Percentiles rank a stretch among this genome's conserved stretches.
These are phyloP conservation scores for Ceuthmochares aereus DNA, from an alignment of 2,113 vertebrate species.

Conservation along the genomic window DNA sequence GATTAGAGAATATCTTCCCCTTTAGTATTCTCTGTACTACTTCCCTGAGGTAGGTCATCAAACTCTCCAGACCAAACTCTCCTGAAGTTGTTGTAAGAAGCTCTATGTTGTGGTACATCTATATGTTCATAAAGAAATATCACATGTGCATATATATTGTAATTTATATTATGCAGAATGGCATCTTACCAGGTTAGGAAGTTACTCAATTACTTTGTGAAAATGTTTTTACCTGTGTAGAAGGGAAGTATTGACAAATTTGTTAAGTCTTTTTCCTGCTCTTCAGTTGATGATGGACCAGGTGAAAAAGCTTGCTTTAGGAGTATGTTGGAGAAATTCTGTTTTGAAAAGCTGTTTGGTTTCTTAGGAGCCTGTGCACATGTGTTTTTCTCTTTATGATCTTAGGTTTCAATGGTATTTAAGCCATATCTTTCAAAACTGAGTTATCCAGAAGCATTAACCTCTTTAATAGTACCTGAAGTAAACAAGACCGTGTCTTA, in stretches of 20 bases:
- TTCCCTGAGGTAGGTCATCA: not conserved
- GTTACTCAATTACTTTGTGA: not conserved
- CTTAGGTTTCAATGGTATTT: constrained; percentile 17
- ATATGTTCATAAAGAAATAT: not conserved
- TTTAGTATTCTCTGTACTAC: not conserved
- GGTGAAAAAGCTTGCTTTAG: not conserved
- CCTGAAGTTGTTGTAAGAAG: not conserved
- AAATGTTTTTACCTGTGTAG: not conserved
- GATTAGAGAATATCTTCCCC: not conserved
- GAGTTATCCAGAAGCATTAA: not conserved
- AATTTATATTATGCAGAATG: not conserved
- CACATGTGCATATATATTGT: not conserved
- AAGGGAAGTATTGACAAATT: not conserved
- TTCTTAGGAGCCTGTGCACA: not conserved
- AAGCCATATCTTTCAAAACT: not conserved
- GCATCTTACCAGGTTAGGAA: not conserved
- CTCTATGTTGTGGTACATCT: accelerated
- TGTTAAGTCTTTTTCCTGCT: not conserved
- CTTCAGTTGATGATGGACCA: not conserved
- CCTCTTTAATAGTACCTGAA: not conserved
- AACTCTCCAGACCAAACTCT: not conserved
- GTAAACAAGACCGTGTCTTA: not conserved
- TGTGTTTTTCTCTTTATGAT: constrained; percentile 20
- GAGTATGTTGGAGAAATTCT: not conserved
- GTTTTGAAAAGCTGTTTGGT: constrained; percentile 30